phyloP scores from a whole-genome alignment of 1,140 invertebrate genomes.

The Trialeurodes vaporariorum region DNA sequence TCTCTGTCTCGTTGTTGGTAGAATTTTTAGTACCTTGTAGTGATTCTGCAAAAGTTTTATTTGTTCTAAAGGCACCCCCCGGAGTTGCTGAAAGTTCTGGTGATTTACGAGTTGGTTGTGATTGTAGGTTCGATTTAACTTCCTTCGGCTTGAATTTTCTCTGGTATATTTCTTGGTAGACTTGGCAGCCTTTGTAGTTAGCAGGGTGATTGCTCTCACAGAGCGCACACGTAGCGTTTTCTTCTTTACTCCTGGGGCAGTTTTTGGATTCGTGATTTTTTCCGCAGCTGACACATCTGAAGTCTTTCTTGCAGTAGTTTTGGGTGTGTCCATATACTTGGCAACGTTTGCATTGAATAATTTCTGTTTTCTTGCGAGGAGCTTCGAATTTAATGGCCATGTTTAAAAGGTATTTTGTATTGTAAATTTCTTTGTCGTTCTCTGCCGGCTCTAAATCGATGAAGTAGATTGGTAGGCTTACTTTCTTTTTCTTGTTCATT shows the following conservation, averaged over 20 bases:
- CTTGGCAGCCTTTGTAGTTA: no score
- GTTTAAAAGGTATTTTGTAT: conserved; percentile 3
- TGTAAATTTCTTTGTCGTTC: conserved; percentile 7
- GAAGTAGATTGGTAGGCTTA: not conserved
- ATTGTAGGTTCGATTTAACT: no score
- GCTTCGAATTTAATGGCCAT: conserved; percentile 8
- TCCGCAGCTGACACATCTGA: conserved; percentile 5
- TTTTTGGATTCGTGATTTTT: not conserved
- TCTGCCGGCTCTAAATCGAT: conserved; percentile 5
- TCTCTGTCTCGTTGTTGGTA: no score
- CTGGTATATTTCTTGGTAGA: no score
- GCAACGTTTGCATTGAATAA: not conserved
- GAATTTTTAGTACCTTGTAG: no score
- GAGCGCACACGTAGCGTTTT: not conserved
- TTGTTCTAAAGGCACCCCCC: no score
- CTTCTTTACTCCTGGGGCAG: not conserved
- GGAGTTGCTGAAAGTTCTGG: no score
- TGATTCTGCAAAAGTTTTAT: no score
- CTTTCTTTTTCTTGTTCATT: no score
- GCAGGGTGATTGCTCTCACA: conserved; percentile 2
- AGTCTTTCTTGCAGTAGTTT: not conserved
- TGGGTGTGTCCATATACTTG: not conserved
- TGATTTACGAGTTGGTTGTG: no score
- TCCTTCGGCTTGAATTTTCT: no score
- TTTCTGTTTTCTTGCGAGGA: conserved; percentile 1